A percentile compares a stretch with the other conserved stretches of the same genome.
Evolutionary conservation across 2,888 invertebrate species (phyloP).

Genomic region (Macaria notata): DNA sequence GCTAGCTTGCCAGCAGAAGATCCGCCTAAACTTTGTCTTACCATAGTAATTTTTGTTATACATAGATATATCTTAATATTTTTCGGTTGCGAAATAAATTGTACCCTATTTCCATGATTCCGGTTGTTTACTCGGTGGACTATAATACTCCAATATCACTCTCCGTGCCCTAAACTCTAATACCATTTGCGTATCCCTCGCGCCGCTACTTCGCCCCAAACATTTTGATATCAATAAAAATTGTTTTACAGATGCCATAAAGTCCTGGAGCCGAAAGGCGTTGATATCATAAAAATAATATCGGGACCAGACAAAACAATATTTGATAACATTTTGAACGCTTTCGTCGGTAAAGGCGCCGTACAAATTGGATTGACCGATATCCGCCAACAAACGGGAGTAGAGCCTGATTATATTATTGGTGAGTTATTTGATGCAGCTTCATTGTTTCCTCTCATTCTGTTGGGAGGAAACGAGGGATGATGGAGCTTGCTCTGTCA

Average conservation of each 20-base stretch:
- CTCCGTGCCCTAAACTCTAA: constrained; percentile 2
- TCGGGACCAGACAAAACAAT: constrained; percentile 82
- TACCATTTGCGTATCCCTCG: constrained; percentile 17
- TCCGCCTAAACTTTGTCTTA: too few relatives aligned
- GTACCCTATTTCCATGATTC: too few relatives aligned
- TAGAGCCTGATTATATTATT: constrained; percentile 88
- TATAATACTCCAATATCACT: background rate
- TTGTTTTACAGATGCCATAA: constrained; percentile 69
- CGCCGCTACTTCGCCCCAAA: constrained; percentile 8
- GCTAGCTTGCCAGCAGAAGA: too few relatives aligned
- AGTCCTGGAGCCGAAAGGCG: constrained; percentile 80
- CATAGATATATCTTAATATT: background rate
- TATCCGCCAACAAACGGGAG: constrained; percentile 81
- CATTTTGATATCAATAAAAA: constrained; percentile 23
- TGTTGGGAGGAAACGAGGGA: background rate
- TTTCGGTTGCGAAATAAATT: too few relatives aligned
- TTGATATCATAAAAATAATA: constrained; percentile 84
- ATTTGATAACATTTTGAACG: constrained; percentile 85
- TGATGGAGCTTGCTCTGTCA: too few relatives aligned
- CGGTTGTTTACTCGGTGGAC: too few relatives aligned
- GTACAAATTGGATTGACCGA: constrained; percentile 85
- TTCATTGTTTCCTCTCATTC: constrained; percentile 10
- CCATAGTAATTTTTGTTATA: background rate
- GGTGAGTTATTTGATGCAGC: constrained; percentile 71
- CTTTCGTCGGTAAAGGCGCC: constrained; percentile 89